These are phyloP conservation scores for Oryctolagus cuniculus DNA, from an alignment of 2,113 vertebrate genomes.

Conservation along the genomic window DNA sequence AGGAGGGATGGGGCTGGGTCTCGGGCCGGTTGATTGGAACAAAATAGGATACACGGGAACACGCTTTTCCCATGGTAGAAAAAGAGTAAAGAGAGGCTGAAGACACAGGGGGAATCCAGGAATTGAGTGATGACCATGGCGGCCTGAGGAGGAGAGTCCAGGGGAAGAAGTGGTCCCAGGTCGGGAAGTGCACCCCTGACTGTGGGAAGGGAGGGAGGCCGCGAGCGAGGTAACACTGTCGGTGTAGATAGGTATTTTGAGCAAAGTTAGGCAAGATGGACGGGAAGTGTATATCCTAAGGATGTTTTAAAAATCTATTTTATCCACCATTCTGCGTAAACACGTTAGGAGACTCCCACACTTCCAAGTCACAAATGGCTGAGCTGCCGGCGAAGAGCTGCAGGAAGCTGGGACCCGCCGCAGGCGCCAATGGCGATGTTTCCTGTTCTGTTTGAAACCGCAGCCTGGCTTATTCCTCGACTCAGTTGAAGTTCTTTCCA, in stretches of 20 bases:
- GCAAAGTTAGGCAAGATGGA: neutral
- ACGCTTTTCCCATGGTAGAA: neutral
- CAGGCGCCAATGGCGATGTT: neutral
- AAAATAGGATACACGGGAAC: neutral
- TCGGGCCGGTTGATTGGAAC: neutral
- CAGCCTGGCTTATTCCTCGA: slow-evolving; percentile 40
- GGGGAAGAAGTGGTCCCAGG: neutral
- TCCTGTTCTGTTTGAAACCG: slow-evolving; percentile 38
- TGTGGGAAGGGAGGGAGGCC: neutral
- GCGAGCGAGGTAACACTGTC: neutral
- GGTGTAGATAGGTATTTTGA: neutral
- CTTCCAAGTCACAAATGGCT: slow-evolving; percentile 26
- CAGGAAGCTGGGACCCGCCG: neutral
- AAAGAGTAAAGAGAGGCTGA: neutral
- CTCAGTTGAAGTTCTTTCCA: slow-evolving; percentile 28
- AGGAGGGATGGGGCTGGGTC: neutral
- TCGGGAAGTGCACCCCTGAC: neutral
- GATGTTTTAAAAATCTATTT: neutral
- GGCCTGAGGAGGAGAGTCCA: neutral
- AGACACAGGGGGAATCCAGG: neutral
- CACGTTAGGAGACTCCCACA: neutral
- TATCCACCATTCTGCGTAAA: slow-evolving; percentile 33
- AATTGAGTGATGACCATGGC: neutral
- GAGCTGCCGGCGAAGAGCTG: neutral
- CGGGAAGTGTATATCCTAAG: neutral